Evolutionary conservation across 2,888 invertebrate genomes (phyloP).

Genomic region (Stenotaenia linearis): DNA sequence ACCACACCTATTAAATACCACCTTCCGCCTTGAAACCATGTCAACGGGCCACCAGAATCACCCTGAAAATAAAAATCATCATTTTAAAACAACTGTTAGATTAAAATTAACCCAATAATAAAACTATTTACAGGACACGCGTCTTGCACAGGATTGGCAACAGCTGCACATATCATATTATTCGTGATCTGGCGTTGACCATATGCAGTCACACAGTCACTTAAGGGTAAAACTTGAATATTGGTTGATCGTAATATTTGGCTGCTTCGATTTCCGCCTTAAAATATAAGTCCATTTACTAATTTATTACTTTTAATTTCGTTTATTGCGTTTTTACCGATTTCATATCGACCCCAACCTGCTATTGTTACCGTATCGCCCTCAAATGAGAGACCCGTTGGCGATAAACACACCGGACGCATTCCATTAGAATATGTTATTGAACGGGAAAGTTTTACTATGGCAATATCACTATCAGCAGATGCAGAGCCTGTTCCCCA

Average conservation of each 20-base stretch:
- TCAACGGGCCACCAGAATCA: constrained; percentile 31
- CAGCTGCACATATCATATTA: background rate
- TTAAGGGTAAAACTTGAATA: background rate
- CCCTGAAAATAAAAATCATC: constrained; percentile 3
- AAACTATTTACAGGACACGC: constrained; percentile 10
- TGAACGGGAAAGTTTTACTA: background rate
- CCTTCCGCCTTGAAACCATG: background rate
- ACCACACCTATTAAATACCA: constrained; percentile 31
- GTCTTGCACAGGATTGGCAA: background rate
- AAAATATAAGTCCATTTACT: background rate
- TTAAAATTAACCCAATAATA: no score
- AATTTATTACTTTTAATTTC: background rate
- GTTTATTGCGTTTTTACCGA: background rate
- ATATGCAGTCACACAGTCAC: background rate
- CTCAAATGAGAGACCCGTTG: background rate
- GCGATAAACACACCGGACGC: constrained; percentile 24
- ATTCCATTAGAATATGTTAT: background rate
- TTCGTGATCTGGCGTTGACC: background rate
- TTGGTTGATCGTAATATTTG: background rate
- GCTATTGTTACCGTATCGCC: background rate
- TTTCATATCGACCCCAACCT: constrained; percentile 7
- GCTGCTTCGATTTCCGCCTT: background rate
- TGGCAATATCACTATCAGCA: background rate
- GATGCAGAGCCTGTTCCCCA: background rate
- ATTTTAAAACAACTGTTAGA: no score